Conservation (phyloP, 2,888 invertebrate genomes). For the Syrista parreyssii region DNA sequence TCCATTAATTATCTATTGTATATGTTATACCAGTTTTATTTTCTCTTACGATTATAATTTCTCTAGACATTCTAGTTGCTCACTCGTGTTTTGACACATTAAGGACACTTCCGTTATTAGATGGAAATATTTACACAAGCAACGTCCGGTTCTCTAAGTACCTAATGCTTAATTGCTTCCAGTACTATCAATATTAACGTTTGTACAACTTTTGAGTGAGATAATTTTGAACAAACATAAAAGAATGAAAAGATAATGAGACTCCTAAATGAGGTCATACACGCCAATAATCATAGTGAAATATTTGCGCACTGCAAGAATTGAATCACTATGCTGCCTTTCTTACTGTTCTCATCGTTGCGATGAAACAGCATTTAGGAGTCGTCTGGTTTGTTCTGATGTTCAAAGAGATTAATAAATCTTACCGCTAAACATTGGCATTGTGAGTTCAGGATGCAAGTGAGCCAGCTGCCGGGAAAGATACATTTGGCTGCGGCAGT, state of each 20-base stretch:
- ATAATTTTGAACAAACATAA: not conserved
- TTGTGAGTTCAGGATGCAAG: slow-evolving; percentile 95
- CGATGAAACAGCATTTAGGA: too few relatives aligned
- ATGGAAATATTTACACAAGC: not conserved
- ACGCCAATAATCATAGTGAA: not conserved
- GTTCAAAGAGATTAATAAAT: not conserved
- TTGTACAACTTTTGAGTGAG: not conserved
- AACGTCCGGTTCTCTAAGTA: not conserved
- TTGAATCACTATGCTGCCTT: not conserved
- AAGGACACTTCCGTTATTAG: not conserved
- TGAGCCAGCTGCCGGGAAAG: slow-evolving; percentile 93
- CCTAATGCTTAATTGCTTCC: not conserved
- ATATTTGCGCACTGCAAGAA: not conserved
- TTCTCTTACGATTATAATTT: not conserved
- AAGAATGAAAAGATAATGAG: not conserved
- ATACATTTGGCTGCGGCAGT: slow-evolving; percentile 92
- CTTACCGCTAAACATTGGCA: slow-evolving; percentile 99
- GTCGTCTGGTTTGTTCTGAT: too few relatives aligned
- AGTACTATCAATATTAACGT: not conserved
- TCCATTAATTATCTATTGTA: not conserved
- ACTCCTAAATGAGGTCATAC: not conserved
- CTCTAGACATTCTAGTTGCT: not conserved
- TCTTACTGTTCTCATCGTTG: not conserved
- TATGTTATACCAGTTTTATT: not conserved
- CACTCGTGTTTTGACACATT: not conserved